A percentile compares a stretch with the other conserved stretches of the same genome.
phyloP scores from a whole-genome alignment of 2,113 vertebrate genomes.

The Symphodus melops region DNA sequence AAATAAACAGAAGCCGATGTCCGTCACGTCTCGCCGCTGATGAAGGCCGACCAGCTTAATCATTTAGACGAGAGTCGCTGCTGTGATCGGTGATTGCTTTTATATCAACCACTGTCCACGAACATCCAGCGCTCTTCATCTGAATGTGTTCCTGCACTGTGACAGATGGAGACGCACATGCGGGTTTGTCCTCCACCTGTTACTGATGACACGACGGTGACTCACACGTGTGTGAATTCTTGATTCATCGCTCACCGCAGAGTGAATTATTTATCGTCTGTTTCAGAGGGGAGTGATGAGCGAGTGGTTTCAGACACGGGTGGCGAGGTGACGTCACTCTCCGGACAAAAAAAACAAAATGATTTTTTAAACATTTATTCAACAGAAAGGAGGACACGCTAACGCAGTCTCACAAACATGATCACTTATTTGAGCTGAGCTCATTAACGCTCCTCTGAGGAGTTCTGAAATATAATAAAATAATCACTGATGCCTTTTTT shows the following conservation, averaged over 20 bases:
- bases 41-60: too few species aligned
- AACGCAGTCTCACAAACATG: neutral
- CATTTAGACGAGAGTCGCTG: too few species aligned
- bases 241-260: neutral
- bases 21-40: too few species aligned
- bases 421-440: neutral
- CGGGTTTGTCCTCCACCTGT: neutral
- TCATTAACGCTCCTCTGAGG: too few species aligned
- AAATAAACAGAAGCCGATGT: too few species aligned
- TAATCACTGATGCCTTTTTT: too few species aligned
- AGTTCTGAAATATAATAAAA: too few species aligned
- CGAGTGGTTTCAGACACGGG: neutral
- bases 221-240: slow-evolving; percentile 16
- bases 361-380: neutral
- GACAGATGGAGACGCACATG: too few species aligned
- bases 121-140: too few species aligned
- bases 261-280: slow-evolving; percentile 19
- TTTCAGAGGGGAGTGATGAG: neutral
- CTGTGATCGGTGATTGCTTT: neutral
- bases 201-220: slow-evolving; percentile 17
- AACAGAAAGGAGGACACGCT: neutral
- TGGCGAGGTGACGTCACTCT: neutral
- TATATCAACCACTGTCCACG: neutral
- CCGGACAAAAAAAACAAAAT: neutral
- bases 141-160: too few species aligned